phyloP scores from a whole-genome alignment of 2,113 vertebrate species.

The Opisthocomus hoazin region DNA sequence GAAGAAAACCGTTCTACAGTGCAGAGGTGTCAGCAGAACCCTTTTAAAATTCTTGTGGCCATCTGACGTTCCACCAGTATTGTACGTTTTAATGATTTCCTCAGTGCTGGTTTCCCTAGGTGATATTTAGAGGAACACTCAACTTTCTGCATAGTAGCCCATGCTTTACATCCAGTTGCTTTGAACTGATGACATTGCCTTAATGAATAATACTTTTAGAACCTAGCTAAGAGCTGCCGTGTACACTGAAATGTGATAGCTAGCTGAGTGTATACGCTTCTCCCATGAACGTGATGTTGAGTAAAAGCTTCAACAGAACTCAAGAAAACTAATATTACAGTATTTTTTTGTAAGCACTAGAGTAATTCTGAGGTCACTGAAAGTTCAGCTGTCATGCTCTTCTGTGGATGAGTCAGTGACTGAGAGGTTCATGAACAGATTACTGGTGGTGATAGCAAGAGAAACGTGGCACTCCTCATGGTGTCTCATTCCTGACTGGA shows the following conservation, averaged over 20 bases:
- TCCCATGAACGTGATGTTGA: neutral
- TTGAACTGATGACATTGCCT: neutral
- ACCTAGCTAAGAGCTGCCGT: neutral
- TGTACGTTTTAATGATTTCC: neutral
- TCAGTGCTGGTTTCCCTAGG: neutral
- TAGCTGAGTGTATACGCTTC: neutral
- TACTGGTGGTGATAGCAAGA: neutral
- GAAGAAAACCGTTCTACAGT: neutral
- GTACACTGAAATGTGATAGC: neutral
- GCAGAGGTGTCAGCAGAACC: neutral
- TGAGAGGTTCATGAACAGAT: neutral
- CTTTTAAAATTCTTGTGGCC: neutral
- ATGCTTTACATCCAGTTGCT: neutral
- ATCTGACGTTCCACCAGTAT: neutral
- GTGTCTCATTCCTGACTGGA: neutral
- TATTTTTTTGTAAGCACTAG: neutral
- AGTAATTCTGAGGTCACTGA: constrained; percentile 2
- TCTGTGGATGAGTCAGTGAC: neutral
- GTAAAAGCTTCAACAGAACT: neutral
- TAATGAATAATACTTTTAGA: neutral
- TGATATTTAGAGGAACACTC: neutral
- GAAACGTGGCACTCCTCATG: neutral
- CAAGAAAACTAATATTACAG: neutral
- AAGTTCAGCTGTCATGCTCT: constrained; percentile 36
- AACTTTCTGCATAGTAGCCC: neutral